These are phyloP conservation scores for Cataglyphis cursor DNA, from an alignment of 2,888 invertebrate species.

Conservation along the genomic window DNA sequence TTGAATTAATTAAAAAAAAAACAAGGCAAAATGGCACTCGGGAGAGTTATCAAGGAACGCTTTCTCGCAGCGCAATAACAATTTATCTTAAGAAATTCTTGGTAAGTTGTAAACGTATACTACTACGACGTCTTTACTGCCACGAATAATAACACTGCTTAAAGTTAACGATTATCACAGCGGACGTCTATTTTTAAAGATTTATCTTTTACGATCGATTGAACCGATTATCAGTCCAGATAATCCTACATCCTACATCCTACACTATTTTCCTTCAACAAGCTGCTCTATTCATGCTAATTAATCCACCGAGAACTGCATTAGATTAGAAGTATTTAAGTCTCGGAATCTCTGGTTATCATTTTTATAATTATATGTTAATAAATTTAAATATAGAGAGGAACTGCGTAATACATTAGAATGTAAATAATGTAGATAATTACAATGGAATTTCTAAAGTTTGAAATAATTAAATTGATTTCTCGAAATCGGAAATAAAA, in stretches of 20 bases:
- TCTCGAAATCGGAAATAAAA: neutral
- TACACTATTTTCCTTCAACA: neutral
- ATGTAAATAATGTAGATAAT: neutral
- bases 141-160: slow-evolving; percentile 19
- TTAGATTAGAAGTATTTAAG: neutral
- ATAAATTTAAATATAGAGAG: neutral
- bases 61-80: slow-evolving; percentile 12
- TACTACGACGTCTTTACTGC: slow-evolving; percentile 8
- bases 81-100: slow-evolving; percentile 14
- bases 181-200: slow-evolving; percentile 24
- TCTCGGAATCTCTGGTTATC: neutral
- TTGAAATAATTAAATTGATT: neutral
- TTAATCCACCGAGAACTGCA: neutral
- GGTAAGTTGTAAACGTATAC: slow-evolving; percentile 21
- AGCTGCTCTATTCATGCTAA: neutral
- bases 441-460: neutral
- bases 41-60: slow-evolving; percentile 9
- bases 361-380: slow-evolving; percentile 4
- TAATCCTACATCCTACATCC: slow-evolving; percentile 10
- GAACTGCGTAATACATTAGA: neutral
- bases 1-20: slow-evolving; percentile 12
- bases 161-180: slow-evolving; percentile 28
- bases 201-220: slow-evolving; percentile 20
- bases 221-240: slow-evolving; percentile 12
- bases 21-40: neutral